Conservation (phyloP, 2,113 vertebrate species). For the Xiphophorus maculatus region DNA sequence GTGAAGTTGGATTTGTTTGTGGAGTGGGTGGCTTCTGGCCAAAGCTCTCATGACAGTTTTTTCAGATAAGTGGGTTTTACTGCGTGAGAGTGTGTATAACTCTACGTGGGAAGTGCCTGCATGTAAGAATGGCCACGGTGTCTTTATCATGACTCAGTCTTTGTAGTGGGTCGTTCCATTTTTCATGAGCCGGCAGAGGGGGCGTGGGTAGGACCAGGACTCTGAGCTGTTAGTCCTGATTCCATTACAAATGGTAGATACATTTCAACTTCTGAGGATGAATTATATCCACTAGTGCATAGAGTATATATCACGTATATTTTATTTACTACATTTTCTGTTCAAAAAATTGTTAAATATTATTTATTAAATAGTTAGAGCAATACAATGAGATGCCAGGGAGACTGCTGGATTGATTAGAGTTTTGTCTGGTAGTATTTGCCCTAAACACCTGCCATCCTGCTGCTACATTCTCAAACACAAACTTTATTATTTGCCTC, state of each 20-base stretch:
- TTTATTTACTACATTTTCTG: background rate
- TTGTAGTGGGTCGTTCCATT: conserved; percentile 52
- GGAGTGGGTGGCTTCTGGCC: conserved; percentile 35
- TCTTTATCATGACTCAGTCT: conserved; percentile 58
- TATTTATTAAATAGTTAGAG: background rate
- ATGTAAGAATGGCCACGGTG: conserved; percentile 56
- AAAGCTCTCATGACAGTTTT: conserved; percentile 49
- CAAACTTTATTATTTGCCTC: conserved; percentile 1
- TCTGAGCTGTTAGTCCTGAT: conserved; percentile 20
- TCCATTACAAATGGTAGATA: conserved; percentile 17
- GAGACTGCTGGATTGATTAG: background rate
- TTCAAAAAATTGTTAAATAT: background rate
- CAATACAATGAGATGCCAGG: background rate
- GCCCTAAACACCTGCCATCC: background rate
- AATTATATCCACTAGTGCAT: too few relatives aligned
- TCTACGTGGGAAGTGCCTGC: conserved; percentile 51
- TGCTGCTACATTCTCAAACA: conserved; percentile 13
- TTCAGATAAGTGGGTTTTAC: conserved; percentile 14
- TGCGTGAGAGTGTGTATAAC: conserved; percentile 9
- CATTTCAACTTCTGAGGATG: background rate
- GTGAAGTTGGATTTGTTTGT: conserved; percentile 49
- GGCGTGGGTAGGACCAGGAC: conserved; percentile 16
- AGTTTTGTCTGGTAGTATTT: background rate
- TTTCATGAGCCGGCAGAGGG: conserved; percentile 39
- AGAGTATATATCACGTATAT: background rate